These are phyloP conservation scores for Psettodes erumei DNA, from an alignment of 2,113 vertebrate species.

Conservation along the genomic window DNA sequence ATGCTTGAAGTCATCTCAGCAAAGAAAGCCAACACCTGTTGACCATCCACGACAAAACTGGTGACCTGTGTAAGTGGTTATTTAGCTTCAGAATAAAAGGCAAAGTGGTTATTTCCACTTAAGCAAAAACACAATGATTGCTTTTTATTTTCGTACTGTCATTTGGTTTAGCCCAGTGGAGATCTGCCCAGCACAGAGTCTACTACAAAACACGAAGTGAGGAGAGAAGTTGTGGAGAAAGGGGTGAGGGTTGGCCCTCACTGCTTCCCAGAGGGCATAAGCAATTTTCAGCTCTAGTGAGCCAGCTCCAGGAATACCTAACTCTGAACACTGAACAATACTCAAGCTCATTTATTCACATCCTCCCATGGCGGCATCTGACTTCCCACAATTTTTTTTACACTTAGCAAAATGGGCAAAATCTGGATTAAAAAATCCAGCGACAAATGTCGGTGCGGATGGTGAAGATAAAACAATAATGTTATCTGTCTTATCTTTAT, in stretches of 20 bases:
- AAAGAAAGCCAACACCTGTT: conserved; percentile 37
- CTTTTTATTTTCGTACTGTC: not conserved
- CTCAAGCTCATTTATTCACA: conserved; percentile 76
- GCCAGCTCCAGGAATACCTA: conserved; percentile 70
- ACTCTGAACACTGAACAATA: conserved; percentile 78
- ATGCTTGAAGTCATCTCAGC: not conserved
- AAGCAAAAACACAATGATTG: not conserved
- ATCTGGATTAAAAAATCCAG: not conserved
- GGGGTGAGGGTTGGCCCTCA: conserved; percentile 54
- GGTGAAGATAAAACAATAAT: not conserved
- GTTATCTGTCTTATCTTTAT: not conserved
- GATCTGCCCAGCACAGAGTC: conserved; percentile 16
- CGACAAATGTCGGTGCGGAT: not conserved
- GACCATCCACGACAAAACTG: conserved; percentile 21
- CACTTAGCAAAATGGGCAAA: conserved; percentile 57
- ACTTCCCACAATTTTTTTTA: conserved; percentile 34
- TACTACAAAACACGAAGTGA: conserved; percentile 34
- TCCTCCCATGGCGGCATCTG: conserved; percentile 52
- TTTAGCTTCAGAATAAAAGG: conserved; percentile 25
- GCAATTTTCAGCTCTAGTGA: conserved; percentile 86
- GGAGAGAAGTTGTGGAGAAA: conserved; percentile 43
- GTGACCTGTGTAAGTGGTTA: conserved; percentile 23
- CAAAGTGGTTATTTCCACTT: not conserved
- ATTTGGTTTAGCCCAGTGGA: not conserved
- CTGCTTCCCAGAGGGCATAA: conserved; percentile 70